Evolutionary conservation across 2,113 vertebrate genomes (phyloP).

Genomic region (Cygnus atratus): DNA sequence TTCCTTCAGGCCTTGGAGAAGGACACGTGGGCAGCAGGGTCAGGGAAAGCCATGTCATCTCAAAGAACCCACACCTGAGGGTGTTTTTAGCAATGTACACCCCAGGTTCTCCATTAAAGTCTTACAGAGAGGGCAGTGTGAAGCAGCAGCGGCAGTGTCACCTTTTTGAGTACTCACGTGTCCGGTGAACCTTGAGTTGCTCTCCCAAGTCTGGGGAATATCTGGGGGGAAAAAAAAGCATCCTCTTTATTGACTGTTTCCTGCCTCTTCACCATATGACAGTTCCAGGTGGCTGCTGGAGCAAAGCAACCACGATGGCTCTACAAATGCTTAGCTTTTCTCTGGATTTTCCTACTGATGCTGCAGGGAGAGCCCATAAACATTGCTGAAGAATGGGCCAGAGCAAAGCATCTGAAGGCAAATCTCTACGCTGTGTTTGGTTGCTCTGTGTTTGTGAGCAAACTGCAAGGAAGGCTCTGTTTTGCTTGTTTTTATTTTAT

Average conservation of each 20-base stretch:
- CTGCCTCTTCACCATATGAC: background rate
- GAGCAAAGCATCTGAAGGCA: background rate
- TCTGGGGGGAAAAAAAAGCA: accelerated
- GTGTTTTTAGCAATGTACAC: background rate
- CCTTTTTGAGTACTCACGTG: background rate
- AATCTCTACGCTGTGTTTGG: background rate
- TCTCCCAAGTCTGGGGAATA: background rate
- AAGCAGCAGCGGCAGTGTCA: background rate
- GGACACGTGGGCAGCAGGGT: accelerated
- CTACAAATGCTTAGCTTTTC: accelerated
- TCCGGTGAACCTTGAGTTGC: background rate
- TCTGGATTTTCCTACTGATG: background rate
- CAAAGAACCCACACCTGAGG: accelerated
- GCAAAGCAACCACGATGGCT: background rate
- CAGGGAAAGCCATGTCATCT: accelerated
- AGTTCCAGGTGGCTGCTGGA: background rate
- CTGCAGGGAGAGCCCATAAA: background rate
- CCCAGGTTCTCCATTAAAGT: background rate
- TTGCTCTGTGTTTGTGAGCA: background rate
- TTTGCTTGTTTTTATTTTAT: background rate
- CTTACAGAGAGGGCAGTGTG: background rate
- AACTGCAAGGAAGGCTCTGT: background rate
- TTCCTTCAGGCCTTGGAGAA: background rate
- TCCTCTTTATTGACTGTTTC: background rate
- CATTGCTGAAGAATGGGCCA: background rate